Conservation (phyloP, 2,888 invertebrate species). For the Ditula angustiorana region DNA sequence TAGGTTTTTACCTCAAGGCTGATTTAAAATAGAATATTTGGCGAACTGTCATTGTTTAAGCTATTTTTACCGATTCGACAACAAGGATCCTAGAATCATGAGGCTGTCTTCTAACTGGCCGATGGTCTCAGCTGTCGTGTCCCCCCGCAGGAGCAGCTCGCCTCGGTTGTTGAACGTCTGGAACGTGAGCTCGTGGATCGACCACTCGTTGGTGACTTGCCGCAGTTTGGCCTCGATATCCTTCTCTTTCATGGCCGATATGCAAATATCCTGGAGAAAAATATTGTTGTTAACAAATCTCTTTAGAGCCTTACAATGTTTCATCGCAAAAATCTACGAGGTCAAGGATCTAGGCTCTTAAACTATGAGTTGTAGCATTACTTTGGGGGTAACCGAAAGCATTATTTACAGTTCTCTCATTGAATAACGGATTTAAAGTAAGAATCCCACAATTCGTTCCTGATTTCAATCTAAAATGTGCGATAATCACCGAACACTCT, state of each 20-base stretch:
- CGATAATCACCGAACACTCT: not conserved
- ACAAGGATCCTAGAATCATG: slow-evolving; percentile 97
- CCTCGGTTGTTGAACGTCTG: slow-evolving; percentile 98
- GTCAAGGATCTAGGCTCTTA: too few species aligned
- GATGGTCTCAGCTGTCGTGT: slow-evolving; percentile 97
- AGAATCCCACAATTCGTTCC: not conserved
- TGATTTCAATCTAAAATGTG: not conserved
- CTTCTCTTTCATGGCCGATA: slow-evolving; percentile 98
- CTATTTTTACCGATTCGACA: slow-evolving; percentile 91
- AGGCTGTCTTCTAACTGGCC: slow-evolving; percentile 97
- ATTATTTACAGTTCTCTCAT: too few species aligned
- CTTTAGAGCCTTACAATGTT: too few species aligned
- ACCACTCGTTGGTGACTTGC: slow-evolving; percentile 98
- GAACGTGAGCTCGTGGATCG: slow-evolving; percentile 96
- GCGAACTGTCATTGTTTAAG: too few species aligned
- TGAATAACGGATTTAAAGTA: not conserved
- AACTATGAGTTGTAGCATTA: too few species aligned
- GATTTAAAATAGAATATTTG: too few species aligned
- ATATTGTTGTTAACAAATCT: too few species aligned
- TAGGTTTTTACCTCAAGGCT: too few species aligned
- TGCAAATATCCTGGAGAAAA: slow-evolving; percentile 93
- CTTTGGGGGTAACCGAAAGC: too few species aligned
- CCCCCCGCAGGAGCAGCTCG: slow-evolving; percentile 95
- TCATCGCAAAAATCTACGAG: too few species aligned
- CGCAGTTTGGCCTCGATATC: slow-evolving; percentile 98